These are phyloP conservation scores for Microcebus tavaratra DNA, from an alignment of 2,113 vertebrate genomes.

Conservation along the genomic window DNA sequence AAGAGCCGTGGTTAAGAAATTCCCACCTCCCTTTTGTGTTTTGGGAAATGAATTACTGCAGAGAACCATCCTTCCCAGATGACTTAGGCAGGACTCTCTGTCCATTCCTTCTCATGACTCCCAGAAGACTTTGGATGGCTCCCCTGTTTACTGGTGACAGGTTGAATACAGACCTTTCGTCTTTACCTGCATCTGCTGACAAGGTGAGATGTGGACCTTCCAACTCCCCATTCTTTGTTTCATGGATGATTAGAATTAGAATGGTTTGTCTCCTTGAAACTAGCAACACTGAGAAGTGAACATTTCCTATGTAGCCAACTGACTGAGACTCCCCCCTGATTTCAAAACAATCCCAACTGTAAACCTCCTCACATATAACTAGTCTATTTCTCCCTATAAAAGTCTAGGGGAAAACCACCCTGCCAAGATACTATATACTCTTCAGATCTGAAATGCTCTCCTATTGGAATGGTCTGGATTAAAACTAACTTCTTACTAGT, in stretches of 20 bases:
- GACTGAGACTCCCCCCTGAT: neutral
- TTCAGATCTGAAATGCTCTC: neutral
- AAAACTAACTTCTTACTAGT: neutral
- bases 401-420: neutral
- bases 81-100: neutral
- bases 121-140: fast-evolving
- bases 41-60: neutral
- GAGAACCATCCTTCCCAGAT: neutral
- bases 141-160: neutral
- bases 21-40: neutral
- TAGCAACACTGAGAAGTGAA: neutral
- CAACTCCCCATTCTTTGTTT: neutral
- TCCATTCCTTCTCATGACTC: neutral
- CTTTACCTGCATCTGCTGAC: neutral
- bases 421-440: neutral
- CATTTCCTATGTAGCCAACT: neutral
- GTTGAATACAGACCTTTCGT: neutral
- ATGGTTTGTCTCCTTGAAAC: neutral
- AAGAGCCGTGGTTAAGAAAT: neutral
- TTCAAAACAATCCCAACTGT: neutral
- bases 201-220: neutral
- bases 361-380: neutral
- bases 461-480: neutral
- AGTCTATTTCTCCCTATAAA: neutral
- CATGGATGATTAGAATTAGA: neutral